Conservation (phyloP, 1,140 invertebrate species). For the Rhopalosiphum padi region DNA sequence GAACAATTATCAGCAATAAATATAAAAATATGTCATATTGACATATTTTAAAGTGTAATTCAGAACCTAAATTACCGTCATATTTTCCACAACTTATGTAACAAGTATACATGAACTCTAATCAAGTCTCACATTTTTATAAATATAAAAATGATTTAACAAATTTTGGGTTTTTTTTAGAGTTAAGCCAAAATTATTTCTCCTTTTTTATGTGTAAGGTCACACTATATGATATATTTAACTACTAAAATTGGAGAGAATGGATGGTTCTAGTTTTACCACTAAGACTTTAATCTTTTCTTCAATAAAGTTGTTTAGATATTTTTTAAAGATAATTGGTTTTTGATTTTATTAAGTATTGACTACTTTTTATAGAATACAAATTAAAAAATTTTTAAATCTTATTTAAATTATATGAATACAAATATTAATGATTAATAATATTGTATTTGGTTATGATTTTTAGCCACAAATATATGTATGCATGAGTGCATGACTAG, state of each 20-base stretch:
- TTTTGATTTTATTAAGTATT: neutral
- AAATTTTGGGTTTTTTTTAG: too few relatives aligned
- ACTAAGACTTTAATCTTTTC: neutral
- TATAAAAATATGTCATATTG: neutral
- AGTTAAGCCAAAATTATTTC: too few relatives aligned
- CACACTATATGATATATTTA: neutral
- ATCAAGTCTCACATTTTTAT: too few relatives aligned
- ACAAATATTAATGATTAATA: neutral
- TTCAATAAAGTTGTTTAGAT: neutral
- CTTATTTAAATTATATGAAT: neutral
- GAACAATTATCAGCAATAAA: neutral
- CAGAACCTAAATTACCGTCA: neutral
- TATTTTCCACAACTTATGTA: neutral
- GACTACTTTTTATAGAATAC: neutral
- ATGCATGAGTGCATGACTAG: neutral
- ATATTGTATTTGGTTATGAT: neutral
- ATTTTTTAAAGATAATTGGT: neutral
- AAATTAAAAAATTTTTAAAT: neutral
- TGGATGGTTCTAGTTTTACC: neutral
- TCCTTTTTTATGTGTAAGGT: too few relatives aligned
- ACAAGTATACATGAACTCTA: neutral
- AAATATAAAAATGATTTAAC: too few relatives aligned
- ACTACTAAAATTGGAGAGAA: neutral
- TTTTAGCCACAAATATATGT: neutral
- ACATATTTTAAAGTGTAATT: neutral